Conservation (phyloP, 2,888 invertebrate genomes). For the Pocota personata region DNA sequence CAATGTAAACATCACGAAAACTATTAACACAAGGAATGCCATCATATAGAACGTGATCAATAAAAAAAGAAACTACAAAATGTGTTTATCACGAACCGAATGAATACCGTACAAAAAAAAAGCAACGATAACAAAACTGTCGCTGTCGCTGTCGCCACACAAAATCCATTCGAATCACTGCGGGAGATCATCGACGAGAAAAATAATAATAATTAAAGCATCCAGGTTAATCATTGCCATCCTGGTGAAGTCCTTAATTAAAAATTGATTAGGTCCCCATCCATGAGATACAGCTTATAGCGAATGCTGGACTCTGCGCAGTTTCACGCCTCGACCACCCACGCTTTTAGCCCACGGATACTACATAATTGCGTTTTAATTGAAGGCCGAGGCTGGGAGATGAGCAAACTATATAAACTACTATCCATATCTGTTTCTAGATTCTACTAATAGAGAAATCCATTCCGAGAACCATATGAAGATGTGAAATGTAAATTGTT, state of each 20-base stretch:
- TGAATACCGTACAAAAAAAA: not conserved
- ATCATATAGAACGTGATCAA: constrained; percentile 55
- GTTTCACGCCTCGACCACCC: constrained; percentile 6
- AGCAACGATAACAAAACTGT: not conserved
- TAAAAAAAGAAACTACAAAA: constrained; percentile 31
- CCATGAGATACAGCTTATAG: too few relatives aligned
- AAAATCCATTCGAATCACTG: not conserved
- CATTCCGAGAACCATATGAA: constrained; percentile 16
- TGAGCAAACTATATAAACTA: constrained; percentile 35
- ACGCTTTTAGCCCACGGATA: not conserved
- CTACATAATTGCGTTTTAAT: constrained; percentile 64
- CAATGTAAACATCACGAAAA: constrained; percentile 66
- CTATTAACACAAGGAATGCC: constrained; percentile 49
- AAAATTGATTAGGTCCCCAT: not conserved
- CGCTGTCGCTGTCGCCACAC: not conserved
- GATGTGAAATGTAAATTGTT: constrained; percentile 34
- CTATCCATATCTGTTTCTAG: not conserved
- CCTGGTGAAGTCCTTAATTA: constrained; percentile 14
- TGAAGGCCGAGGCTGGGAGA: constrained; percentile 49
- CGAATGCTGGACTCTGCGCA: not conserved
- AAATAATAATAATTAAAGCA: not conserved
- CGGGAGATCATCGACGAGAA: not conserved
- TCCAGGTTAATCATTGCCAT: not conserved
- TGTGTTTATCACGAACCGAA: constrained; percentile 47
- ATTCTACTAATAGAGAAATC: constrained; percentile 7